Evolutionary conservation across 2,113 vertebrate species (phyloP).

Genomic region (Gnathonemus longibarbis): DNA sequence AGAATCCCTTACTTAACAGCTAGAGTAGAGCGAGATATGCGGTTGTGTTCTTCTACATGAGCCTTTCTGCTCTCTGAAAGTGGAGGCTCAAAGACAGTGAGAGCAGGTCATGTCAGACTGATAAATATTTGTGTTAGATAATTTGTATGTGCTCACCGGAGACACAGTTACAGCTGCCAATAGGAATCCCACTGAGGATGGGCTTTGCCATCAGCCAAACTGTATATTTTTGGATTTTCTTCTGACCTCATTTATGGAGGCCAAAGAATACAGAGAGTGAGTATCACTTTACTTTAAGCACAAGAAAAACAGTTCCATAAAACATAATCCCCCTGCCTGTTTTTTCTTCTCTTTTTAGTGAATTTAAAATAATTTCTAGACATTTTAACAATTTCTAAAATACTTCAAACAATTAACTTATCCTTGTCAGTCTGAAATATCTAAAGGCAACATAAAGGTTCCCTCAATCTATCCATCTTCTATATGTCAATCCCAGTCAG

Average conservation of each 20-base stretch:
- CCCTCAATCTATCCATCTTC: neutral
- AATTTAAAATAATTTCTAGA: neutral
- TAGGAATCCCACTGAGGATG: slow-evolving; percentile 39
- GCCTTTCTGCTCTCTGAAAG: neutral
- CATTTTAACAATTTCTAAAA: neutral
- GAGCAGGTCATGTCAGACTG: slow-evolving; percentile 22
- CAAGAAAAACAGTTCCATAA: neutral
- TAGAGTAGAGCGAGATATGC: neutral
- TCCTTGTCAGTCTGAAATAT: neutral
- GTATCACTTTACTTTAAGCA: neutral
- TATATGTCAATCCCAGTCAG: neutral
- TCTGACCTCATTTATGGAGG: slow-evolving; percentile 20
- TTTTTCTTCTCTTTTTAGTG: neutral
- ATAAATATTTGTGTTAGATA: slow-evolving; percentile 38
- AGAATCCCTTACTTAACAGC: neutral
- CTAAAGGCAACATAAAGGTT: neutral
- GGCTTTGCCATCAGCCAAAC: slow-evolving; percentile 31
- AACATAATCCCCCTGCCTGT: neutral
- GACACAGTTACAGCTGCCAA: slow-evolving; percentile 39
- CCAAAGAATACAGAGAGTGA: neutral
- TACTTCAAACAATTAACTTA: neutral
- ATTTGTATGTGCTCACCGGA: slow-evolving; percentile 50
- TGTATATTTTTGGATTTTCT: slow-evolving; percentile 38
- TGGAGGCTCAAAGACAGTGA: neutral
- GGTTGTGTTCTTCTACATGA: neutral